Conservation (phyloP, 2,888 invertebrate species). For the Lycophotia porphyrea region DNA sequence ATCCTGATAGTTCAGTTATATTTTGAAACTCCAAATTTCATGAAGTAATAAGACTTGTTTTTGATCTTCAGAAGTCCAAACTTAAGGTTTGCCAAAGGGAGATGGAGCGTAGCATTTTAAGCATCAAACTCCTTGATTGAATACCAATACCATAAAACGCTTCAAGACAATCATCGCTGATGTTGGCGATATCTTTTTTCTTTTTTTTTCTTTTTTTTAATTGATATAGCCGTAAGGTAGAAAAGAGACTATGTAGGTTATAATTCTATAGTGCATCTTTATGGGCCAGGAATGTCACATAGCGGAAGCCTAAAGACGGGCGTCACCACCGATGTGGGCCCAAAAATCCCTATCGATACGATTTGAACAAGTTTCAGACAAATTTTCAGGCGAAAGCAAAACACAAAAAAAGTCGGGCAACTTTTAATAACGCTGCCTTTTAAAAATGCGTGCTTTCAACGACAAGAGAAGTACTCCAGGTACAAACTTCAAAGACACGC, state of each 20-base stretch:
- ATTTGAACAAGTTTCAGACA: background rate
- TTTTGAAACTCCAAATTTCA: background rate
- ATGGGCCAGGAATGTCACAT: background rate
- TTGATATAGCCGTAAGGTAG: background rate
- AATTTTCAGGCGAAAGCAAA: background rate
- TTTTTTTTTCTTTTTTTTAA: no score
- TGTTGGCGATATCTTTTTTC: background rate
- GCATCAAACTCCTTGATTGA: background rate
- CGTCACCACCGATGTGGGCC: background rate
- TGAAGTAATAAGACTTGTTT: background rate
- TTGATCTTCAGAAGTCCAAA: background rate
- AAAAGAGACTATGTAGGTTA: background rate
- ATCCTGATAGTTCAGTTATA: background rate
- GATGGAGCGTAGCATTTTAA: background rate
- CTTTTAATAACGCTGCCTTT: background rate
- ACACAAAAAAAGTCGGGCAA: background rate
- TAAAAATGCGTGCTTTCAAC: background rate
- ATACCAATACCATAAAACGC: background rate
- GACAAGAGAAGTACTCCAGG: constrained; percentile 1
- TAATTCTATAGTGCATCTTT: background rate
- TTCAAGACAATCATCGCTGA: background rate
- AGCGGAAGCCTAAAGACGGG: background rate
- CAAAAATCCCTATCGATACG: background rate
- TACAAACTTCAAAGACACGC: constrained; percentile 28
- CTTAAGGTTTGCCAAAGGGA: background rate